Evolutionary conservation across 2,113 vertebrate species (phyloP).

Genomic region (Siphamia tubifer): DNA sequence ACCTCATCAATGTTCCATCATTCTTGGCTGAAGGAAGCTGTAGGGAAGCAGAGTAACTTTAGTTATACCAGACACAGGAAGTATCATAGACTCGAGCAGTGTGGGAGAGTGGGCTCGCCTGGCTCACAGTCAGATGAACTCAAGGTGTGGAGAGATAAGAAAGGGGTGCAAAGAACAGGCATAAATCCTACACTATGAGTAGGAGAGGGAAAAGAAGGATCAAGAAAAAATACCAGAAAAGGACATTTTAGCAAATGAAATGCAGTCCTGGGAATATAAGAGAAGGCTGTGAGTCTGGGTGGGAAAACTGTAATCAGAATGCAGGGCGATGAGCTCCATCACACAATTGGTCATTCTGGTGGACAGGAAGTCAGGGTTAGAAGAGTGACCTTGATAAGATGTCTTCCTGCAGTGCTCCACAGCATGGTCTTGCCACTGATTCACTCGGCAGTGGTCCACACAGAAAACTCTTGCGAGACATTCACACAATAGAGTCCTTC

Average conservation of each 20-base stretch:
- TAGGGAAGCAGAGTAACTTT: neutral
- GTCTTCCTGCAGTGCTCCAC: constrained; percentile 59
- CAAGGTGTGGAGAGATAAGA: constrained; percentile 50
- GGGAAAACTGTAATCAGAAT: constrained; percentile 22
- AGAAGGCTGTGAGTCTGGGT: neutral
- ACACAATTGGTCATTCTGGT: constrained; percentile 62
- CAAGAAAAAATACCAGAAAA: neutral
- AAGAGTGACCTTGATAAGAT: constrained; percentile 68
- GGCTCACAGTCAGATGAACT: constrained; percentile 40
- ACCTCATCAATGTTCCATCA: neutral
- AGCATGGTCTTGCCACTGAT: constrained; percentile 52
- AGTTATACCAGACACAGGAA: constrained; percentile 56
- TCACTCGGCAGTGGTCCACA: constrained; percentile 31
- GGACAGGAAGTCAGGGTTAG: constrained; percentile 75
- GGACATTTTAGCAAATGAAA: neutral
- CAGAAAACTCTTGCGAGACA: constrained; percentile 40
- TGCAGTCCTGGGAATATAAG: neutral
- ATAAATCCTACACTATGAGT: constrained; percentile 29
- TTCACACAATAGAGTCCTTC: constrained; percentile 66
- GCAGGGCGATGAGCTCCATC: neutral
- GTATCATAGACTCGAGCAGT: constrained; percentile 6
- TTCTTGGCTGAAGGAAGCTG: neutral
- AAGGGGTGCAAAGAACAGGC: constrained; percentile 8
- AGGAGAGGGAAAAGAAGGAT: neutral
- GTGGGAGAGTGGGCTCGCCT: constrained; percentile 32